Percentiles rank a stretch among this genome's conserved stretches.
Evolutionary conservation across 2,113 vertebrate species (phyloP).

Genomic region (Grallaria varia): DNA sequence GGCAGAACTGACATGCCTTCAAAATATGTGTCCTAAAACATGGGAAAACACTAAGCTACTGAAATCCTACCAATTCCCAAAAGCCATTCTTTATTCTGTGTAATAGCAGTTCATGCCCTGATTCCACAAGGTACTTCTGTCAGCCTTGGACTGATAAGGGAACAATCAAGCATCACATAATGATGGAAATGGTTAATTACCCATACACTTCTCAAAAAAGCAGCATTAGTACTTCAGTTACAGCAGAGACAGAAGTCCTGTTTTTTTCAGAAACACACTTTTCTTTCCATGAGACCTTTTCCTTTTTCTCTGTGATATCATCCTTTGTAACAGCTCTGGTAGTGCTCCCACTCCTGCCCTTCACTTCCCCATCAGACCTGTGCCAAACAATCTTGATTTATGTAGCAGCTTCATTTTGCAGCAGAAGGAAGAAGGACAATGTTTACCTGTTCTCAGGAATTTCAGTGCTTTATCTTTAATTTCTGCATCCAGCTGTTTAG

Average conservation of each 20-base stretch:
- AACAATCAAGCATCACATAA: not conserved
- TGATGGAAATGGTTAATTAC: not conserved
- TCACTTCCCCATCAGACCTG: not conserved
- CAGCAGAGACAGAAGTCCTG: not conserved
- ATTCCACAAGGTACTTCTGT: not conserved
- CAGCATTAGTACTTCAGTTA: not conserved
- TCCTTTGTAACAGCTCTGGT: not conserved
- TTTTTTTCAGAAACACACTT: not conserved
- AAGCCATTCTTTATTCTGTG: not conserved
- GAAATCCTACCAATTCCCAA: not conserved
- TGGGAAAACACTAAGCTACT: not conserved
- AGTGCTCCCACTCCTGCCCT: not conserved
- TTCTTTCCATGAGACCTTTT: not conserved
- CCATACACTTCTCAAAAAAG: not conserved
- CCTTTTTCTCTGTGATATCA: not conserved
- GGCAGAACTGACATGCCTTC: not conserved
- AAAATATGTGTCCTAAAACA: not conserved
- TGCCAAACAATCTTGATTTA: not conserved
- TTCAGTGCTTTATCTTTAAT: conserved; percentile 60
- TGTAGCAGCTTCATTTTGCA: not conserved
- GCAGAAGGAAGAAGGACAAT: not conserved
- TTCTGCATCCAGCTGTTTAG: conserved; percentile 67
- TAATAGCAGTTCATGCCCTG: not conserved
- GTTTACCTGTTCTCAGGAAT: conserved; percentile 79
- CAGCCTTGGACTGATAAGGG: not conserved